These are phyloP conservation scores for Gymnopithys bicolor DNA, from an alignment of 2,797 vertebrate genomes.

Conservation along the genomic window DNA sequence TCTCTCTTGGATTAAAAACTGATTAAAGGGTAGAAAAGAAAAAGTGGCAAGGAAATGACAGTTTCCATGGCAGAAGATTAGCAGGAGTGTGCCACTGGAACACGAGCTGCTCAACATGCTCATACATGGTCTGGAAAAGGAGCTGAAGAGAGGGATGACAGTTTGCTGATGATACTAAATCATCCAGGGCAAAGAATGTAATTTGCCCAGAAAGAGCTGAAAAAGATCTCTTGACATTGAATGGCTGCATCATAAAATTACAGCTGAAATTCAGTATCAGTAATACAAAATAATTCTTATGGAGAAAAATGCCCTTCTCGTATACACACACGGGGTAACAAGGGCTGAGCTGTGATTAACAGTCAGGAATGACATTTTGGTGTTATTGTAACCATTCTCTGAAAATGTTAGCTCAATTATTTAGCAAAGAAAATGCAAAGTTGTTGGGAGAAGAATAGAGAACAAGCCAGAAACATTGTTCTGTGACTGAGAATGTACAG, in stretches of 20 bases:
- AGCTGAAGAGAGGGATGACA: conserved; percentile 39
- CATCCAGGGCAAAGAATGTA: conserved; percentile 38
- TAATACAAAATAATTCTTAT: neutral
- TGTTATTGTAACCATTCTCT: neutral
- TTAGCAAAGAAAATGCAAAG: neutral
- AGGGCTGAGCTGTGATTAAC: neutral
- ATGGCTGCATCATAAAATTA: conserved; percentile 27
- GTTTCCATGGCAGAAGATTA: neutral
- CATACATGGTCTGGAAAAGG: conserved; percentile 67
- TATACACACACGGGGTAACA: neutral
- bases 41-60: neutral
- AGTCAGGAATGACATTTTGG: neutral
- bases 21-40: neutral
- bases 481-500: neutral
- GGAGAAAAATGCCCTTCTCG: conserved; percentile 4
- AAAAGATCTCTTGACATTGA: conserved; percentile 33
- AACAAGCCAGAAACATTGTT: neutral
- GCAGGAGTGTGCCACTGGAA: neutral
- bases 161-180: conserved; percentile 54
- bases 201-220: conserved; percentile 50
- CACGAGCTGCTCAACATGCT: conserved; percentile 7
- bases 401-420: neutral
- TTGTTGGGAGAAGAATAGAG: neutral
- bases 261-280: conserved; percentile 22
- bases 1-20: neutral